A percentile compares a stretch with the other conserved stretches of the same genome.
Evolutionary conservation across 2,797 vertebrate species (phyloP).

Genomic region (Sphenodon punctatus): DNA sequence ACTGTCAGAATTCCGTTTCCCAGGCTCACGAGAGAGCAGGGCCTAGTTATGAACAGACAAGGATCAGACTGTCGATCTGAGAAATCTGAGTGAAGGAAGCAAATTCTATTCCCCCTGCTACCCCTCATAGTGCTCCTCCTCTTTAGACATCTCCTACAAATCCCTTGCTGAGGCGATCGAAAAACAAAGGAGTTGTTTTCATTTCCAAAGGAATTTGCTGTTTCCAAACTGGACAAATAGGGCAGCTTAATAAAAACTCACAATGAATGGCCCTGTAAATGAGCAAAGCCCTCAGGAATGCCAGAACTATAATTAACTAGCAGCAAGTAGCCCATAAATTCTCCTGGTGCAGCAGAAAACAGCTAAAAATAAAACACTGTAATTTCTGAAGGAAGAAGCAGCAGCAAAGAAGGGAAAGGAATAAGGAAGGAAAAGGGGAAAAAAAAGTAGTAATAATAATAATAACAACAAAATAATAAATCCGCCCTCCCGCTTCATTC

Average conservation of each 20-base stretch:
- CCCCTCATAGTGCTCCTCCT: constrained; percentile 33
- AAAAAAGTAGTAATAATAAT: background rate
- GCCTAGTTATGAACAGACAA: background rate
- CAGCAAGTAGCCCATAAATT: constrained; percentile 74
- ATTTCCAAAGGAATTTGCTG: constrained; percentile 70
- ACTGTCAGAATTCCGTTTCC: constrained; percentile 19
- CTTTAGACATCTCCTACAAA: constrained; percentile 44
- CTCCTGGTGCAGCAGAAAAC: constrained; percentile 69
- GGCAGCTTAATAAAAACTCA: constrained; percentile 73
- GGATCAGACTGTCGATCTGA: background rate
- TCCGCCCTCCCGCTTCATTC: constrained; percentile 37
- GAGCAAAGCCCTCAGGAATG: constrained; percentile 74
- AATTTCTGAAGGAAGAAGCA: constrained; percentile 66
- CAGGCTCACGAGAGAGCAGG: background rate
- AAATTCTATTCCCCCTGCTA: background rate
- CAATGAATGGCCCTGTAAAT: constrained; percentile 73
- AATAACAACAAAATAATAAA: background rate
- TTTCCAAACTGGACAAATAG: constrained; percentile 73
- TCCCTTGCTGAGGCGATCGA: constrained; percentile 55
- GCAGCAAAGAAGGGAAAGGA: constrained; percentile 26
- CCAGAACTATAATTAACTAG: constrained; percentile 76
- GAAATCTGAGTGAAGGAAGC: too few relatives aligned
- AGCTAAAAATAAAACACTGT: constrained; percentile 74
- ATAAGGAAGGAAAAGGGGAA: constrained; percentile 38
- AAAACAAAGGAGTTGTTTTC: constrained; percentile 70